Percentiles rank a stretch among this genome's conserved stretches.
Conservation (phyloP, 2,888 invertebrate species). For the Caenorhabditis macrosperma region DNA sequence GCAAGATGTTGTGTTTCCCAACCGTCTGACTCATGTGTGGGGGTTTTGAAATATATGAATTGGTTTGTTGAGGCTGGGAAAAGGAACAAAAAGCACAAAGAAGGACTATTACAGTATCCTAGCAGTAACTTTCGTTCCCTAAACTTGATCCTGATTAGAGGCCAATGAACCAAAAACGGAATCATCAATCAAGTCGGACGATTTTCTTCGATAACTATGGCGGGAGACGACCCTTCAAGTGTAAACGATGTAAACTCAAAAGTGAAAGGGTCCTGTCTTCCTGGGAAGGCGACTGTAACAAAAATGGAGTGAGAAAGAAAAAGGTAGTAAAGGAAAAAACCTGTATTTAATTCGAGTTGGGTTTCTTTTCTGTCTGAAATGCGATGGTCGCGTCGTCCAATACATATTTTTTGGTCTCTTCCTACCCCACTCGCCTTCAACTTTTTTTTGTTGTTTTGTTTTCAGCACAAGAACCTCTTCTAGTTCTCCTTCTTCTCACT, state of each 20-base stretch:
- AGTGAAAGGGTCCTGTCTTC: neutral
- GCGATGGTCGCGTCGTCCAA: constrained; percentile 12
- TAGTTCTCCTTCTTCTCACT: constrained; percentile 11
- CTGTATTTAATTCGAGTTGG: constrained; percentile 63
- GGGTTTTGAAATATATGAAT: no score
- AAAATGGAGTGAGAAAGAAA: constrained; percentile 26
- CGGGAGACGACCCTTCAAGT: no score
- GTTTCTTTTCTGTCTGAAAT: constrained; percentile 55
- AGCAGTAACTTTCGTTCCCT: neutral
- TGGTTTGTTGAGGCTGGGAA: no score
- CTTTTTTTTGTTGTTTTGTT: constrained; percentile 26
- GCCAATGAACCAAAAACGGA: neutral
- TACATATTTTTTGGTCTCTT: constrained; percentile 31
- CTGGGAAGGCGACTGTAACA: neutral
- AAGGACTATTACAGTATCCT: neutral
- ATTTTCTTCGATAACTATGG: no score
- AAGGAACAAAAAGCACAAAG: neutral
- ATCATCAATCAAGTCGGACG: no score
- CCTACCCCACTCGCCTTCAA: neutral
- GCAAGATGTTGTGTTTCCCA: no score
- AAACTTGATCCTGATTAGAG: neutral
- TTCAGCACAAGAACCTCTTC: constrained; percentile 5
- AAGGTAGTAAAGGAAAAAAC: constrained; percentile 53
- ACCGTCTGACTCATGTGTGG: no score
- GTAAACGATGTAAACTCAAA: neutral